A percentile compares a stretch with the other conserved stretches of the same genome.
These are phyloP conservation scores for Rhimphoctona megacephalus DNA, from an alignment of 2,888 invertebrate genomes.

Conservation along the genomic window DNA sequence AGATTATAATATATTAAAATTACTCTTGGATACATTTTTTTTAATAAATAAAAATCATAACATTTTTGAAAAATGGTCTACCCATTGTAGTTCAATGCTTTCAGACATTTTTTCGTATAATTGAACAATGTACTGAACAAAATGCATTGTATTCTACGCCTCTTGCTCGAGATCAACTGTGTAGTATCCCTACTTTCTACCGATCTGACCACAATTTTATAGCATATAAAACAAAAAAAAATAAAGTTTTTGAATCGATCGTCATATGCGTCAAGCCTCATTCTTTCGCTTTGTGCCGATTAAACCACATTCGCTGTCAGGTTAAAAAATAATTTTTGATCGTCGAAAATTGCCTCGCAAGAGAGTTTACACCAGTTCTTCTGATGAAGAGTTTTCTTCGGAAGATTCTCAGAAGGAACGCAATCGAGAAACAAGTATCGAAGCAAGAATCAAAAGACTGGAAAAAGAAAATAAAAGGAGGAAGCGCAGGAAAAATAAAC, in stretches of 20 bases:
- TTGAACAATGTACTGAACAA: too few relatives aligned
- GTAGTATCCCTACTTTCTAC: not conserved
- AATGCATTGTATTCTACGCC: too few relatives aligned
- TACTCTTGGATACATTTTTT: not conserved
- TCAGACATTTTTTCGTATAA: too few relatives aligned
- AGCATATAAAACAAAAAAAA: not conserved
- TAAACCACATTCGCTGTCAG: not conserved
- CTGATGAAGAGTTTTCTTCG: not conserved
- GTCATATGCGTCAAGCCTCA: not conserved
- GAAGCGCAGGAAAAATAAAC: constrained; percentile 3
- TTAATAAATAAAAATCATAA: not conserved
- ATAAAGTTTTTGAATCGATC: not conserved
- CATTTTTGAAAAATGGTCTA: too few relatives aligned
- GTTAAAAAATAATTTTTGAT: not conserved
- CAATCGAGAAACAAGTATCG: not conserved
- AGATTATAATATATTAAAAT: too few relatives aligned
- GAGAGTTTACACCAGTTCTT: not conserved
- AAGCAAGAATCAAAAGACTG: not conserved
- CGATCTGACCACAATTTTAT: constrained; percentile 1
- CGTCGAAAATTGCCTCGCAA: constrained; percentile 3
- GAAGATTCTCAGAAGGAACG: not conserved
- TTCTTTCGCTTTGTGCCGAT: constrained; percentile 16
- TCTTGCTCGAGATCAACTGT: too few relatives aligned
- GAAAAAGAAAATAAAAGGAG: constrained; percentile 2
- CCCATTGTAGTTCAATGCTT: too few relatives aligned